Evolutionary conservation across 2,888 invertebrate genomes (phyloP).

Genomic region (Hipparchia sbordonii): DNA sequence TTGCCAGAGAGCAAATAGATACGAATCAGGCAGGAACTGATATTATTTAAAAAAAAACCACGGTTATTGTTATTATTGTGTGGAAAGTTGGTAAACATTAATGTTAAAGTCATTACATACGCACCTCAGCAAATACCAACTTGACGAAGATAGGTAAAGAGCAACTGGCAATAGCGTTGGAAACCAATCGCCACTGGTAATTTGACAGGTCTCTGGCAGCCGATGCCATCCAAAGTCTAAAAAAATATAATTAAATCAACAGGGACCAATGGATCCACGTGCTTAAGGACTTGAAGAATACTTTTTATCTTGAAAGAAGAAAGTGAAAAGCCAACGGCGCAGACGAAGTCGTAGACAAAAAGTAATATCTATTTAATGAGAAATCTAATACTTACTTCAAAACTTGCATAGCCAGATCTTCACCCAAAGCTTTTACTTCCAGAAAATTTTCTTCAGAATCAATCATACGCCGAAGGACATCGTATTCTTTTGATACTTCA

Average conservation of each 20-base stretch:
- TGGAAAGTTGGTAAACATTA: not conserved
- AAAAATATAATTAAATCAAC: not conserved
- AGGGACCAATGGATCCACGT: too few species aligned
- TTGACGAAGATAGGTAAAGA: conserved; percentile 98
- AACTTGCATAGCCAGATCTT: conserved; percentile 96
- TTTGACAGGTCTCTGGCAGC: conserved; percentile 94
- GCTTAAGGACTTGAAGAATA: too few species aligned
- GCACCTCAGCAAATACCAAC: conserved; percentile 95
- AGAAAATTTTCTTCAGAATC: conserved; percentile 94
- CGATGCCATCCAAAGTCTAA: conserved; percentile 95
- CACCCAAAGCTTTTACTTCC: conserved; percentile 94
- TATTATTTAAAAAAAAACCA: too few species aligned
- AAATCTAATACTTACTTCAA: conserved; percentile 83
- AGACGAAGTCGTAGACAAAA: too few species aligned
- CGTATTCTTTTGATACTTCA: conserved; percentile 93
- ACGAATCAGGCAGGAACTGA: too few species aligned
- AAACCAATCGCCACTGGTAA: conserved; percentile 97
- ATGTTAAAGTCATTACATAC: not conserved
- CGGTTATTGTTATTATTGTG: too few species aligned
- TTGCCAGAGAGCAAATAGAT: too few species aligned
- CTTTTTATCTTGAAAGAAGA: too few species aligned
- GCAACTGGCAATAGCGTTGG: conserved; percentile 95
- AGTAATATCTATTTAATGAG: too few species aligned
- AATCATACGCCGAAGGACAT: conserved; percentile 92
- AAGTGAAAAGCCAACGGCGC: too few species aligned